Base-by-base conservation (phyloP, 2,888 invertebrate species). In the Caenorhabditis doughertyi region DNA sequence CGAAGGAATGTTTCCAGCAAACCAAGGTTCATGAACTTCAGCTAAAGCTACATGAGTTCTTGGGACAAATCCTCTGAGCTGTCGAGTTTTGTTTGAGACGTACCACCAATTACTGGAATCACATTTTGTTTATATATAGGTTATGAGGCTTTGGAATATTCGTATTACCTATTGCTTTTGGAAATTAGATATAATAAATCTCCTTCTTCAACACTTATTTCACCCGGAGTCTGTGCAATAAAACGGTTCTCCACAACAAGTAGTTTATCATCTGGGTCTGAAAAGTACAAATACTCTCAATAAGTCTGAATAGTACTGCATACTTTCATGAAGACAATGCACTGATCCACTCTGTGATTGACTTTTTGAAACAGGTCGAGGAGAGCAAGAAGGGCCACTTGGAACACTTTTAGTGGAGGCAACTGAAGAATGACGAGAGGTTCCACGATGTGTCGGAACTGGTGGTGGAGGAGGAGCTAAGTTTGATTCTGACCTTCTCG, bases 91-190 rank as follows among this genome's bases (percentile, higher is more conserved):
- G 21, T 47, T 83, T 25, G 70, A 51, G 4, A 83, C 83, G 21
- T 79, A 83, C 79, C 79, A 83, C 83, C 83, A 83, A 49, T 74
- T 70, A 25, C 83, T 82, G 39, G 21, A 79, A 62, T 32, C 2
- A 4, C 16, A 55, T 39, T 39, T 13, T 18, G n/a, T 47, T 47
- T 18, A 18, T 18, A 21, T 9, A 35, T n/a, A 0, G 18, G 39
- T 39, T n/a, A n/a, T 2, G 9, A 25, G 25, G 4, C 23, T 25
- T 7, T 25, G 3, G 3, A 25, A 25, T 51, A 25, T n/a, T n/a
- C n/a, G n/a, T 11, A 23, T 3, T 25, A 79, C 82, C 70, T 71
- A 39, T 74, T 56, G 21, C 64, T 62, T 44, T 65, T 62, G 8
- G 51, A 53, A 3, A 83, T 47, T 16, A 83, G 56, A 74, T 83